Evolutionary conservation across 2,888 invertebrate genomes (phyloP), one percentile per base, ranked within the genome.

Genomic region (Thecocarcelia acutangulata): DNA sequence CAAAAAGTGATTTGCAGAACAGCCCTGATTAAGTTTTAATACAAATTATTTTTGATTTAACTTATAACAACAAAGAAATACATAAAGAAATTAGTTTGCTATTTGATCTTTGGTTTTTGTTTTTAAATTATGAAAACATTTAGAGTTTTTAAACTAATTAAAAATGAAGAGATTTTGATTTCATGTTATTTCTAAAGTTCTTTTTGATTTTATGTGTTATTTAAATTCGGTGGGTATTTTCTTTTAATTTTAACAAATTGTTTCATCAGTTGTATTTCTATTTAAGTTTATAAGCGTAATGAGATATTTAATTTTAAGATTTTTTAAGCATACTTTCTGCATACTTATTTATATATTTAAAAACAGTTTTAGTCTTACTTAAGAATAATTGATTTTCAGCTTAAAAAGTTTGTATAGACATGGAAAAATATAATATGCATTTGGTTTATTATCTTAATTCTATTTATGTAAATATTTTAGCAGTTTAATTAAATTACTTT

Each of bases 141-240:
- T 19, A 12, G n/a, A n/a, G 0, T 12, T 58, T 59, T 42, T 59
- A 19, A 37, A 13, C n/a, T 44, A 33, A n/a, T 59, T 44, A n/a
- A 61, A 63, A 44, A 28, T 63, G 12, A 33, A 9, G 33, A 33
- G 33, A 33, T 33, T 33, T 56, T 33, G 3, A 24, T 24, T 13
- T 21, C n/a, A 11, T 13, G 17, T 37, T 40, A n/a, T 4, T 19
- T 40, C 37, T 37, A 66, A 54, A 6, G 15, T 59, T 59, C 6
- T 46, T 63, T 54, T 69, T 59, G 17, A 37, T 46, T 72, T 68
- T 33, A 33, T 33, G 9, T 33, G 8, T 33, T 68, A 44, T 4
- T 68, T 83, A 83, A 83, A 79, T 83, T 83, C 83, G 83, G 83
- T 83, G 83, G 83, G 83, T 56, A 63, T 59, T n/a, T 66, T 42